Conservation (phyloP, 1,140 invertebrate species). For the Drosophila fuyamai region DNA sequence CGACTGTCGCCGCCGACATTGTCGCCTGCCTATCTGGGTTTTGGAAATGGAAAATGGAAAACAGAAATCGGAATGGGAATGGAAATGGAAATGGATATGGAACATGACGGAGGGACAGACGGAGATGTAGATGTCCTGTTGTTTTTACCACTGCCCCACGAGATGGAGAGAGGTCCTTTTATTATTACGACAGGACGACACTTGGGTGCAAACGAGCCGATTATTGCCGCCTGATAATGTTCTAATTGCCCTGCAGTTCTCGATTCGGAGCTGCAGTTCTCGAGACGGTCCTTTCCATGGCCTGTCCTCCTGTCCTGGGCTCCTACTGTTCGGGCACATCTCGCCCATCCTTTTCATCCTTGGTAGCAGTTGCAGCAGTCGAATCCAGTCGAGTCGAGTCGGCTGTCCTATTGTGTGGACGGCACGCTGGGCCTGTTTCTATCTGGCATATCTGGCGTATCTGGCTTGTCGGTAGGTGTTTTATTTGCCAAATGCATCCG, state of each 20-base stretch:
- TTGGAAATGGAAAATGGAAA: conserved; percentile 18
- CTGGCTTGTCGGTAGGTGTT: conserved; percentile 50
- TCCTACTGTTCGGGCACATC: conserved; percentile 65
- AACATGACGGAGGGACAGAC: neutral
- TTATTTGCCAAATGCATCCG: conserved; percentile 57
- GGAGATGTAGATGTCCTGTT: conserved; percentile 35
- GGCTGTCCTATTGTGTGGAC: conserved; percentile 38
- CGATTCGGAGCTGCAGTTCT: conserved; percentile 10
- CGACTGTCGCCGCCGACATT: conserved; percentile 47
- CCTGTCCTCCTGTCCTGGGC: conserved; percentile 10
- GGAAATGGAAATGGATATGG: neutral
- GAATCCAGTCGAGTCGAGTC: conserved; percentile 8
- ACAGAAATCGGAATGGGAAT: conserved; percentile 4
- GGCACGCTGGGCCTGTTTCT: conserved; percentile 44
- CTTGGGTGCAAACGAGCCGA: conserved; percentile 80
- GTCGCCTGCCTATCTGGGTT: conserved; percentile 19
- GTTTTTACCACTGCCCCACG: conserved; percentile 41
- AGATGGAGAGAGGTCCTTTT: conserved; percentile 27
- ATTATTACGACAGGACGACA: conserved; percentile 72
- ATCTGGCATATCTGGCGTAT: conserved; percentile 7
- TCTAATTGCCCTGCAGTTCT: conserved; percentile 76
- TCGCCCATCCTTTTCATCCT: conserved; percentile 12
- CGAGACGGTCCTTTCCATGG: neutral
- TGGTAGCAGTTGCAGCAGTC: conserved; percentile 36
- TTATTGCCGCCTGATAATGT: conserved; percentile 81